Percentiles rank a stretch among this genome's conserved stretches.
Evolutionary conservation across 2,797 vertebrate species (phyloP).

Genomic region (Trichosurus vulpecula): DNA sequence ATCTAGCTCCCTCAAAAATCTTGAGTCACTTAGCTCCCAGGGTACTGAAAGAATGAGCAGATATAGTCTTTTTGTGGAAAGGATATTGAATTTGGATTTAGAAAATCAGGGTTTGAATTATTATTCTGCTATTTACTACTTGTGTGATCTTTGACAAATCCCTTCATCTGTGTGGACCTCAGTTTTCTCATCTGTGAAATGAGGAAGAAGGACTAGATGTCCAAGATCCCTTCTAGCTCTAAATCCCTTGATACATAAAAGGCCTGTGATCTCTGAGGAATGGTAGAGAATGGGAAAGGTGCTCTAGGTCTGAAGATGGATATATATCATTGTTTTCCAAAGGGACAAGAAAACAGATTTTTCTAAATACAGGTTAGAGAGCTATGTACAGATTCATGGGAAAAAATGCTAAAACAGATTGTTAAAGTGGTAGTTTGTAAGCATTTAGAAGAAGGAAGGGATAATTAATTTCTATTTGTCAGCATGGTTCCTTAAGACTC

Average conservation of each 20-base stretch:
- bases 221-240: not conserved
- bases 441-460: not conserved
- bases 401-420: not conserved
- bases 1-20: not conserved
- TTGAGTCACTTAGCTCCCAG: not conserved
- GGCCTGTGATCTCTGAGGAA: not conserved
- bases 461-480: not conserved
- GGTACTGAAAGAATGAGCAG: not conserved
- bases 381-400: not conserved
- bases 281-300: not conserved
- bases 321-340: not conserved
- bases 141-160: not conserved
- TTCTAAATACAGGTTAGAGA: not conserved
- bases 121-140: not conserved
- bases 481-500: not conserved
- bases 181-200: not conserved
- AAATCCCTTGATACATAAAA: not conserved
- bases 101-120: conserved; percentile 9
- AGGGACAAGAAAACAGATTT: not conserved
- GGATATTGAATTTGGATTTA: not conserved
- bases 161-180: not conserved
- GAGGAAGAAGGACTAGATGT: not conserved
- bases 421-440: not conserved
- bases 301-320: not conserved
- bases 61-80: not conserved